Base-by-base conservation (phyloP, 2,797 vertebrate species). In the Acropternis orthonyx region DNA sequence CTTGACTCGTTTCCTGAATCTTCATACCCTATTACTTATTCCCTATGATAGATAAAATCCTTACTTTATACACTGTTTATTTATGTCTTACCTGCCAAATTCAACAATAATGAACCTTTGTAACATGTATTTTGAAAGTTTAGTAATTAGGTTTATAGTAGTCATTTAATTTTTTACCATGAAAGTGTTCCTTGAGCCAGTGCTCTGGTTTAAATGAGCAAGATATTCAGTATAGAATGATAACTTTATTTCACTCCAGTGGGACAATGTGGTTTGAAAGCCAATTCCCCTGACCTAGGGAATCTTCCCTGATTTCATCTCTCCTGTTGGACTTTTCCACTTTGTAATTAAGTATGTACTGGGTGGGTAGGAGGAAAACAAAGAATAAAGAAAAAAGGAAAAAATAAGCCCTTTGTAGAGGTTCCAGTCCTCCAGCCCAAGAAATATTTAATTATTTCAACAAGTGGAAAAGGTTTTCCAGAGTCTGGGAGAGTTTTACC, bases 261-360 rank as follows among this genome's bases (percentile, higher is more conserved):
- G 85, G 67, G 85, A 93, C 58, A 89, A 56, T 7, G 26, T 8
- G 66, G 43, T 54, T 88, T 7, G 5, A 74, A 93, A 91, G 84
- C 72, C 89, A 95, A 1, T 80, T 94, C 81, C 67, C 62, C 68
- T 91, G 93, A 85, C 62, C 83, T 79, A 89, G 88, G 73, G 83
- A 73, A 93, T 95, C 85, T 96, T 93, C 92, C 96, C 71, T 96
- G 92, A 95, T 79, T 95, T 94, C 52, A 95, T 95, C 55, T 92
- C 83, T 90, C 74, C 74, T 69, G 36, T 69, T 88, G 77, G 90
- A 88, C 76, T 93, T 93, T 96, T 95, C 94, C 92, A 63, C 46
- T 52, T 84, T 86, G 43, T 88, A 90, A 69, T 89, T 93, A 92
- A 81, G 69, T 66, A 76, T 79, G 77, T 48, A 26, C 44, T 0